Evolutionary conservation across 2,113 vertebrate genomes (phyloP), one percentile per base, ranked within the genome.

Genomic region (Ceuthmochares aereus): DNA sequence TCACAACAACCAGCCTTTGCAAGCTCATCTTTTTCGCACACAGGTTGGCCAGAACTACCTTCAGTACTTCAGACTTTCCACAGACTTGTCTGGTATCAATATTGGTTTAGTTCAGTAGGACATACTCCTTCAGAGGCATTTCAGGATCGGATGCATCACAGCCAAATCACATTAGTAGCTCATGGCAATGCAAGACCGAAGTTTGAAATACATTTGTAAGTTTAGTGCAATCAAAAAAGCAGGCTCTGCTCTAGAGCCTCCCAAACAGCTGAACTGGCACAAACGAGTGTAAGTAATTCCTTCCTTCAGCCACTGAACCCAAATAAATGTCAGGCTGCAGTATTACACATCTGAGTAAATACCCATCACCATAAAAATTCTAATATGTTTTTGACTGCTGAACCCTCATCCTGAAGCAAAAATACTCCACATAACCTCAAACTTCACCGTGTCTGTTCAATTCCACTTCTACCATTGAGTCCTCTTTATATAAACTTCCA

Each of bases 201-300:
- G 9, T 13, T 2, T 29, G 52, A 68, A 49, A 89, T n/a, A 54
- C n/a, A 49, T 52, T 85, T 78, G 54, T 40, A 73, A 91, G 82
- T 52, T 64, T 0, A 40, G 47, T 3, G 12, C 49, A 6, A 72
- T 11, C 66, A 36, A n/a, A 87, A 82, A 47, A 89, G 40, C 80
- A 51, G 4, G 49, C 43, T 27, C 75, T 34, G 91, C 89, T 66
- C 16, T 2, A 74, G 16, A 45, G 93, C 73, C 87, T 68, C 90
- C 45, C 86, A 15, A 91, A 93, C 19, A 92, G 94, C 96, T 90
- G 87, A 91, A 88, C 30, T 58, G 85, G 88, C 95, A 94, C 70
- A 90, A 93, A 62, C 0, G 4, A 75, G 47, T 60, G 78, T 60
- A 89, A 93, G 54, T 14, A 66, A 93, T 85, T 90, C 94, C 85